phyloP scores from a whole-genome alignment of 2,113 vertebrate genomes.

The Proterorhinus semilunaris region DNA sequence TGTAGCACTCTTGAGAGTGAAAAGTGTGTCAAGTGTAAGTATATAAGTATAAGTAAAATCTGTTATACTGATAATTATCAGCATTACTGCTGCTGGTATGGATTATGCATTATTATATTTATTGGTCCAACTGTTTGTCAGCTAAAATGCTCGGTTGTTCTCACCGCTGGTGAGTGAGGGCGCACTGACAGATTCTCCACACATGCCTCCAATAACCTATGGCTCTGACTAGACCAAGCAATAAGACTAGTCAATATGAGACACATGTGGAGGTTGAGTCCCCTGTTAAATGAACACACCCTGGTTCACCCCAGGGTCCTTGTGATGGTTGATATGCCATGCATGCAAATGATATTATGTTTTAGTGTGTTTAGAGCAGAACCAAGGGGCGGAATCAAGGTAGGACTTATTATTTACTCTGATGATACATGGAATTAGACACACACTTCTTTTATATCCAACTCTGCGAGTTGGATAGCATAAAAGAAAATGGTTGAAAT shows the following conservation, averaged over 20 bases:
- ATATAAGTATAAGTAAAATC: too few relatives aligned
- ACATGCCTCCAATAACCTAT: slow-evolving; percentile 38
- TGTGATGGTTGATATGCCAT: slow-evolving; percentile 15
- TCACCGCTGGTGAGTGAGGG: slow-evolving; percentile 22
- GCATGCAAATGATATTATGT: not conserved
- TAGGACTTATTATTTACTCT: not conserved
- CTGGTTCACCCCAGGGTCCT: slow-evolving; percentile 1
- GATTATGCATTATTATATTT: too few relatives aligned
- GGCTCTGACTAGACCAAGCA: slow-evolving; percentile 33
- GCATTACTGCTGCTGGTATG: too few relatives aligned
- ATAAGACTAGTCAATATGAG: slow-evolving; percentile 47
- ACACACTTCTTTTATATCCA: too few relatives aligned
- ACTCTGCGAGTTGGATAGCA: too few relatives aligned
- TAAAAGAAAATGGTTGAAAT: too few relatives aligned
- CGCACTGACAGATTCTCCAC: not conserved
- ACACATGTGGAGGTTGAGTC: slow-evolving; percentile 39
- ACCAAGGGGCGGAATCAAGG: not conserved
- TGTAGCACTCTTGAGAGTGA: not conserved
- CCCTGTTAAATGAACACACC: slow-evolving; percentile 16
- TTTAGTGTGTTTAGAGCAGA: not conserved
- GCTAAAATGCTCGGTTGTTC: slow-evolving; percentile 19
- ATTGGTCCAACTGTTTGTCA: slow-evolving; percentile 16
- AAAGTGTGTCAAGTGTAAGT: too few relatives aligned
- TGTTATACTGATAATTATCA: too few relatives aligned
- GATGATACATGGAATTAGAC: too few relatives aligned